Conservation (phyloP, 2,888 invertebrate genomes). For the Pristionchus arcanus region DNA sequence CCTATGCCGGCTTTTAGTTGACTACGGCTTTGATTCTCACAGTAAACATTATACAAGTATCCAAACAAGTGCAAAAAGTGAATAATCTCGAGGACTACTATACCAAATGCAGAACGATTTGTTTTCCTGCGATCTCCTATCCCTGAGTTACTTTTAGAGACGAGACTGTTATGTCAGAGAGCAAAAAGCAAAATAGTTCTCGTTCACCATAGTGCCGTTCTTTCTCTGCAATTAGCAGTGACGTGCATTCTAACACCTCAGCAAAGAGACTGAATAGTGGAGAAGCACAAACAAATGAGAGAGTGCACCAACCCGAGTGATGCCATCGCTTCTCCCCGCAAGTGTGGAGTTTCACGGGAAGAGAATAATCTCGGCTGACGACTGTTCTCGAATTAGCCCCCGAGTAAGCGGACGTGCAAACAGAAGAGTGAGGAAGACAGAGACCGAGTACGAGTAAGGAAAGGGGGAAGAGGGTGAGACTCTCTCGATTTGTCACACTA, state of each 20-base stretch:
- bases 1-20: no score
- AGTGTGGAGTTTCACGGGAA: conserved; percentile 44
- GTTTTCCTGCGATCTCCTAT: no score
- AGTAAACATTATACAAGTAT: no score
- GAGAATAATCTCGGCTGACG: neutral
- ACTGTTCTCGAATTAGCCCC: conserved; percentile 18
- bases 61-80: no score
- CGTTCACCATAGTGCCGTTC: no score
- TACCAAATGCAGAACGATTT: no score
- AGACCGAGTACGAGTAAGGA: neutral
- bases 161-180: no score
- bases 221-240: neutral
- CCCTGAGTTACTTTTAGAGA: no score
- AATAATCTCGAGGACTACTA: no score
- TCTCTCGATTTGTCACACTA: neutral
- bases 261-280: neutral
- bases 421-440: neutral
- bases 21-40: no score
- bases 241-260: neutral
- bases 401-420: conserved; percentile 1
- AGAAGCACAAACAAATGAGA: neutral
- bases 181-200: no score
- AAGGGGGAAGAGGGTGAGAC: neutral
- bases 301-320: conserved; percentile 10
- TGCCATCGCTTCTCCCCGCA: neutral